A percentile compares a stretch with the other conserved stretches of the same genome.
These are phyloP conservation scores for Nycticebus coucang DNA, from an alignment of 2,113 vertebrate genomes.

Conservation along the genomic window DNA sequence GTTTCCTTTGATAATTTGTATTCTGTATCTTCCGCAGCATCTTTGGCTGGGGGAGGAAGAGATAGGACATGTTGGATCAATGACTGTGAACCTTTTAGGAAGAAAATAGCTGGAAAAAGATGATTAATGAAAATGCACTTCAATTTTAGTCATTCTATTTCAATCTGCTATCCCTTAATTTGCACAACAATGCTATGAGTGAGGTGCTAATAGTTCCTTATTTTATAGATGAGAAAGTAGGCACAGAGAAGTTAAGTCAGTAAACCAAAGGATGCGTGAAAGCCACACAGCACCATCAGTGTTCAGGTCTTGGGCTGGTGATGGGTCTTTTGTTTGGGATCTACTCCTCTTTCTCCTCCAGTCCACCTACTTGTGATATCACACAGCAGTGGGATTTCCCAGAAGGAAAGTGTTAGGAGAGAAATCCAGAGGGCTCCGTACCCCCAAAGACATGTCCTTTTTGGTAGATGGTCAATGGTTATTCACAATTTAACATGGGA, in stretches of 20 bases:
- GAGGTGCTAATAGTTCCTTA: not conserved
- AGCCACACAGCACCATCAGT: not conserved
- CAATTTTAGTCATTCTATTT: not conserved
- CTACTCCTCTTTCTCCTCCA: not conserved
- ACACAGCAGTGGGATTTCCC: not conserved
- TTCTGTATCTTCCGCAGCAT: not conserved
- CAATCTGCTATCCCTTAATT: slow-evolving; percentile 13
- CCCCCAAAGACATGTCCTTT: not conserved
- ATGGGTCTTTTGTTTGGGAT: not conserved
- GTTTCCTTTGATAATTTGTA: slow-evolving; percentile 55
- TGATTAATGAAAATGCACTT: slow-evolving; percentile 48
- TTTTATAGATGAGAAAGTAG: not conserved
- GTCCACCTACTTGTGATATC: not conserved
- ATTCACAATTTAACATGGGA: not conserved
- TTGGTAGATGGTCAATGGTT: not conserved
- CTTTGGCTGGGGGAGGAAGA: not conserved
- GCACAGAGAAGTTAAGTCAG: not conserved
- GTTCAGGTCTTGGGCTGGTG: not conserved
- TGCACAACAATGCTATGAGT: not conserved
- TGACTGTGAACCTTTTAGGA: not conserved
- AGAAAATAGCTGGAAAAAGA: slow-evolving; percentile 34
- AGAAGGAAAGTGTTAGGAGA: not conserved
- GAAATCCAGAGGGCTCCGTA: not conserved
- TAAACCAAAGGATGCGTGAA: no score
- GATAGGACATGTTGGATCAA: not conserved